These are phyloP conservation scores for Masticophis lateralis DNA, from an alignment of 2,797 vertebrate species.

Conservation along the genomic window DNA sequence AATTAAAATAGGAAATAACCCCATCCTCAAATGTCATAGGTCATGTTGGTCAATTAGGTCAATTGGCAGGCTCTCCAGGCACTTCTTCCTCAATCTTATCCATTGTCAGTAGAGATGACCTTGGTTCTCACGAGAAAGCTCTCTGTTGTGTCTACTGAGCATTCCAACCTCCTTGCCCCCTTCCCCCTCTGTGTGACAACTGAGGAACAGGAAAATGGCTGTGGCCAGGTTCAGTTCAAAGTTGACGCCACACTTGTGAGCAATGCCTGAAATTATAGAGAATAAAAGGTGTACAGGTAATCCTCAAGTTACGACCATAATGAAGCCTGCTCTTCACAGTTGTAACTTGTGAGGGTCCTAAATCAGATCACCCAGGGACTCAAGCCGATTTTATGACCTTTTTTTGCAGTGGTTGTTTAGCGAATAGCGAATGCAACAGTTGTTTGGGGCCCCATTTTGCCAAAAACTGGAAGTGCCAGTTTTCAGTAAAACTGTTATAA, in stretches of 20 bases:
- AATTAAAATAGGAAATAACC: too few relatives aligned
- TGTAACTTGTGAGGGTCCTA: not conserved
- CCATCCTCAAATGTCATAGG: too few relatives aligned
- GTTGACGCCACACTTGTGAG: not conserved
- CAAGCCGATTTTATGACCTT: not conserved
- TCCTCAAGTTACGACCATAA: not conserved
- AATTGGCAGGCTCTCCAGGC: too few relatives aligned
- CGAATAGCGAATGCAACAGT: not conserved
- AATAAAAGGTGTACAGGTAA: not conserved
- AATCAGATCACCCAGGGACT: not conserved
- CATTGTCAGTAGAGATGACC: too few relatives aligned
- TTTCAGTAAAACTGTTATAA: not conserved
- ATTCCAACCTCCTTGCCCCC: too few relatives aligned
- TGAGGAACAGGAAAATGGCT: too few relatives aligned
- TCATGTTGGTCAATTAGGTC: too few relatives aligned
- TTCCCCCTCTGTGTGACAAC: too few relatives aligned
- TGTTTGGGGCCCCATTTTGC: not conserved
- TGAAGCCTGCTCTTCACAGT: not conserved
- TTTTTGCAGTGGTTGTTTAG: not conserved
- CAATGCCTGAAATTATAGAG: not conserved
- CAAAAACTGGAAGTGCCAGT: not conserved
- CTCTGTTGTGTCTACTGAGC: too few relatives aligned
- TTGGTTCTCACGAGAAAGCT: too few relatives aligned
- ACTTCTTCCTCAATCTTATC: too few relatives aligned
- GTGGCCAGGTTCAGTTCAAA: too few relatives aligned